Conservation (phyloP, 2,888 invertebrate species). For the Rotaria magnacalcarata region DNA sequence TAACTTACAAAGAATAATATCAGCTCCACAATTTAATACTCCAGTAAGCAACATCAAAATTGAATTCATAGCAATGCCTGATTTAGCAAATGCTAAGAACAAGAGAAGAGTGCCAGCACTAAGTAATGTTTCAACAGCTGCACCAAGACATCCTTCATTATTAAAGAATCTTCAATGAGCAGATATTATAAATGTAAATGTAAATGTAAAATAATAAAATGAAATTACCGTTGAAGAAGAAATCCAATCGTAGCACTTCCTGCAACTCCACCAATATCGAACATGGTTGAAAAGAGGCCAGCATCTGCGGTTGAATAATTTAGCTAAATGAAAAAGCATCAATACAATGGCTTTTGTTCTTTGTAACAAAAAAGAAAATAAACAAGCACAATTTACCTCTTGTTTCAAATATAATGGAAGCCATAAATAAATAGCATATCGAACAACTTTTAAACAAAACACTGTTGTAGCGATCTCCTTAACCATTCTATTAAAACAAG, state of each 20-base stretch:
- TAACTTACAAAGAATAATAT: slow-evolving; percentile 57
- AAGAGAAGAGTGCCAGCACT: slow-evolving; percentile 56
- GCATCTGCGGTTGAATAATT: slow-evolving; percentile 58
- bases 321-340: slow-evolving; percentile 49
- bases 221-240: slow-evolving; percentile 55
- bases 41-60: slow-evolving; percentile 59
- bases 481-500: slow-evolving; percentile 54
- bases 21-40: slow-evolving; percentile 61
- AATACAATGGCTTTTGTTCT: no score
- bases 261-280: slow-evolving; percentile 61
- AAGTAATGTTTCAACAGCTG: slow-evolving; percentile 54
- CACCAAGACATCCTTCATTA: slow-evolving; percentile 56
- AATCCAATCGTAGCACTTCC: slow-evolving; percentile 60
- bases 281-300: slow-evolving; percentile 60
- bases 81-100: slow-evolving; percentile 58
- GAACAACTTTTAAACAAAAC: slow-evolving; percentile 61
- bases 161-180: slow-evolving; percentile 52
- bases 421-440: slow-evolving; percentile 62
- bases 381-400: slow-evolving; percentile 50
- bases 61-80: slow-evolving; percentile 57
- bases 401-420: slow-evolving; percentile 60
- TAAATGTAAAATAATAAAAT: not conserved
- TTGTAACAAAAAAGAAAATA: not conserved
- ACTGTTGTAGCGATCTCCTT: slow-evolving; percentile 60
- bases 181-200: not conserved